Evolutionary conservation across 2,888 invertebrate species (phyloP), one percentile per base, ranked within the genome.

Genomic region (Drosophila pseudotalamancana): DNA sequence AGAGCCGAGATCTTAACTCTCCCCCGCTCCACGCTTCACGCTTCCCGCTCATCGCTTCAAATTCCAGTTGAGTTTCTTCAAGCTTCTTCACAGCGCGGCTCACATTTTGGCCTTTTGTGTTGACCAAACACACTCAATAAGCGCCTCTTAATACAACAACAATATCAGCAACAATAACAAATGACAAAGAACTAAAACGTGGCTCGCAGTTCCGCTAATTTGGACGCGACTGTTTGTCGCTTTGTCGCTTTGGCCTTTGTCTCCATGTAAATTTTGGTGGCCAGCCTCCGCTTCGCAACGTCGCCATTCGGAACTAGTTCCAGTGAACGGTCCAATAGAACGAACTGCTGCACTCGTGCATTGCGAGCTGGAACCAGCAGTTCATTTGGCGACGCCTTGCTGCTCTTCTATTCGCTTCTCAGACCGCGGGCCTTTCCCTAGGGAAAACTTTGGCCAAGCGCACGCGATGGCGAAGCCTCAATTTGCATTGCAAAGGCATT

Each of bases 401-500:
- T 67, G 40, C 27, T 27, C 46, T 35, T 70, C 29, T 43, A 11
- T 29, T n/a, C 29, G 43, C 27, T 72, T 72, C 68, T 54, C 72
- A 63, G 71, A 50, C 57, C 40, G 16, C 31, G 18, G 6, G 56
- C 25, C 51, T 73, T 76, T 76, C 77, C 75, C 75, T 71, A 71
- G 75, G 77, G 77, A 76, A 76, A 76, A 53, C 12, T 19, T n/a
- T 57, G 19, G 48, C 31, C 21, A 18, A 16, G 27, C 54, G 19
- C 75, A 76, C 75, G 75, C 75, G 66, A 75, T 72, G 32, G 29
- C 1, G n/a, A n/a, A n/a, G n/a, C n/a, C n/a, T 11, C 16, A 6
- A 9, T 25, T 25, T 6, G 25, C n/a, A 23, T 16, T 21, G 32
- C 14, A 14, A 23, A 43, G 16, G n/a, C 34, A 19, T 12, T 29